A percentile compares a stretch with the other conserved stretches of the same genome.
Conservation (phyloP, 92 coral and sea anemone genomes). For the Bergia puertoricense region DNA sequence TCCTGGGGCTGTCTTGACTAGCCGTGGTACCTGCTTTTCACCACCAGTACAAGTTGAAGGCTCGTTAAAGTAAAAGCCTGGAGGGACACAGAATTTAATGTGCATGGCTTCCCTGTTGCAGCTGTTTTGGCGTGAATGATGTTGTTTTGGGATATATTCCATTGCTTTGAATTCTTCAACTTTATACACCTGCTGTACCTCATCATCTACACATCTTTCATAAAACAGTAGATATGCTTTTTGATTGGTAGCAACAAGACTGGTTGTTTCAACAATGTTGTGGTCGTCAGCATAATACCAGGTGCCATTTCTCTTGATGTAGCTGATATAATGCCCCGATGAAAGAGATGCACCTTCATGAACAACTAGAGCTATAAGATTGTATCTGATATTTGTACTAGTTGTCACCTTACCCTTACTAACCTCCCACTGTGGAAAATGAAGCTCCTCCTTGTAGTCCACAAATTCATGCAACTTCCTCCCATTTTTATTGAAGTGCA, state of each 20-base stretch:
- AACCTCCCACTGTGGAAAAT: constrained; percentile 2
- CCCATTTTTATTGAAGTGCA: too few species aligned
- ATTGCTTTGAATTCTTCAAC: neutral
- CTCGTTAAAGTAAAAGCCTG: neutral
- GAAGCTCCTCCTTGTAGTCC: too few species aligned
- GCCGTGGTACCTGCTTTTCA: constrained; percentile 1
- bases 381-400: neutral
- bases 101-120: neutral
- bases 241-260: constrained; percentile 33
- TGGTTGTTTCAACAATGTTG: constrained; percentile 1
- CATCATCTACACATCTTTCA: neutral
- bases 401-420: constrained; percentile 7
- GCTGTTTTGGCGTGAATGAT: neutral
- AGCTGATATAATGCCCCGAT: constrained; percentile 32
- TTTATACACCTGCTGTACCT: too few species aligned
- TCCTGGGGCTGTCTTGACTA: constrained; percentile 24
- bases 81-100: constrained; percentile 26
- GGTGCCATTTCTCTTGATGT: constrained; percentile 25
- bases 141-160: neutral
- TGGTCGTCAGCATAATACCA: constrained; percentile 39
- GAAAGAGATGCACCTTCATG: constrained; percentile 19
- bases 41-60: neutral
- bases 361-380: constrained; percentile 15
- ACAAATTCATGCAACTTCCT: too few species aligned
- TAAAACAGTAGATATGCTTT: constrained; percentile 43